Conservation (phyloP, 2,113 vertebrate genomes). For the Pedetes capensis region DNA sequence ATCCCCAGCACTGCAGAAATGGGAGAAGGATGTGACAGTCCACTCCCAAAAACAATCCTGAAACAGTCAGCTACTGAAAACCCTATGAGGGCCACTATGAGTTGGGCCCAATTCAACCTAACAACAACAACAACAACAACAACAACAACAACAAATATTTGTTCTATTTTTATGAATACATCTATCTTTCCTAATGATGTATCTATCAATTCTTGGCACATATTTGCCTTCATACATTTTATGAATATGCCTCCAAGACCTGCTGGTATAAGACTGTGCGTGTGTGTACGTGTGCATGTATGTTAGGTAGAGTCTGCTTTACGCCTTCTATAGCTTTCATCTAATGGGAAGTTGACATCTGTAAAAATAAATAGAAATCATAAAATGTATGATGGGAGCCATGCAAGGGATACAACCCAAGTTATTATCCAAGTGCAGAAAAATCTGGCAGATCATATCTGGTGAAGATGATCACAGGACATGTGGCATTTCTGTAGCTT, state of each 20-base stretch:
- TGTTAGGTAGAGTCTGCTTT: background rate
- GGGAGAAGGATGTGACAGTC: no score
- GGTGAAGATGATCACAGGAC: background rate
- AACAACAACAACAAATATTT: no score
- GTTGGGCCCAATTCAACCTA: no score
- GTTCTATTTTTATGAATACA: background rate
- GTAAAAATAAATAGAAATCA: background rate
- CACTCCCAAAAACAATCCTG: no score
- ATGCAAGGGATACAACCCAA: background rate
- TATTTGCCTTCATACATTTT: conserved; percentile 9
- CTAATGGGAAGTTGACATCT: background rate
- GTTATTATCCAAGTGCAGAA: background rate
- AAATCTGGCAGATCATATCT: background rate
- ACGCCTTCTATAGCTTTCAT: background rate
- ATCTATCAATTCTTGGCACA: background rate
- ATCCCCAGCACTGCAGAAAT: no score
- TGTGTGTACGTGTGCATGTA: background rate
- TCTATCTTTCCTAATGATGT: background rate
- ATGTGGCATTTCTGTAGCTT: background rate
- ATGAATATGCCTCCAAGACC: background rate
- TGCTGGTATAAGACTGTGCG: background rate
- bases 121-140: no score
- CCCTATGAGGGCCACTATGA: no score
- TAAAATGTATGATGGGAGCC: background rate
- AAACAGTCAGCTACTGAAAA: no score